These are phyloP conservation scores for Hemibagrus guttatus DNA, from an alignment of 2,797 vertebrate species.

Conservation along the genomic window DNA sequence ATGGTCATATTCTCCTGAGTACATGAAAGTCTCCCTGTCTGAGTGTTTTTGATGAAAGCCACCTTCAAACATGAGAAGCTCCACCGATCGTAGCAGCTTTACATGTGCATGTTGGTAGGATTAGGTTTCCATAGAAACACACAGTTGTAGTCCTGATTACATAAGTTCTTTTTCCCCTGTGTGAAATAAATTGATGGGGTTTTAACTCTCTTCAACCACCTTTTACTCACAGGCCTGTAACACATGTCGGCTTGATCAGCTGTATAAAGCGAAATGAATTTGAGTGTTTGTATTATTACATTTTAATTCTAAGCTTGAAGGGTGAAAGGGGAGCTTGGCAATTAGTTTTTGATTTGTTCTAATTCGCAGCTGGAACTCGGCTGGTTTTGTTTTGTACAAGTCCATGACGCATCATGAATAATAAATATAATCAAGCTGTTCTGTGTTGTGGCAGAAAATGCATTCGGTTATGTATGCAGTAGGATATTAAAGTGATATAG, in stretches of 20 bases:
- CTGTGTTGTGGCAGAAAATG: slow-evolving; percentile 2
- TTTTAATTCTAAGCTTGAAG: slow-evolving; percentile 21
- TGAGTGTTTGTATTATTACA: slow-evolving; percentile 11
- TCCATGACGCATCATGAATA: slow-evolving; percentile 27
- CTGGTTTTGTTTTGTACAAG: slow-evolving; percentile 20
- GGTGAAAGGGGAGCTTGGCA: neutral
- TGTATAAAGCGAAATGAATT: slow-evolving; percentile 20
- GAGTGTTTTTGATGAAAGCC: slow-evolving; percentile 21
- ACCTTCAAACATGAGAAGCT: slow-evolving; percentile 30
- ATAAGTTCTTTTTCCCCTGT: slow-evolving; percentile 61
- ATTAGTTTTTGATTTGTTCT: slow-evolving; percentile 39
- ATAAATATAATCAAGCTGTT: slow-evolving; percentile 36
- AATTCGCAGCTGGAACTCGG: slow-evolving; percentile 20
- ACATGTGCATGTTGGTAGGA: slow-evolving; percentile 71
- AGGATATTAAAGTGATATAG: slow-evolving; percentile 9
- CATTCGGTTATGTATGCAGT: slow-evolving; percentile 3
- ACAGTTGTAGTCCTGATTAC: slow-evolving; percentile 72
- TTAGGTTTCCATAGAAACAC: slow-evolving; percentile 83
- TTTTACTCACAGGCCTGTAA: slow-evolving; percentile 19
- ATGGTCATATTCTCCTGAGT: neutral
- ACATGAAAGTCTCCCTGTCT: neutral
- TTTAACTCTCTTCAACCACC: slow-evolving; percentile 15
- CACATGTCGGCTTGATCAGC: neutral
- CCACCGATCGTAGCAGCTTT: slow-evolving; percentile 52
- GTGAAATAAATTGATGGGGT: slow-evolving; percentile 35